Percentiles rank a stretch among this genome's conserved stretches.
These are phyloP conservation scores for Tympanoctomys barrerae DNA, from an alignment of 2,797 vertebrate genomes.

Conservation along the genomic window DNA sequence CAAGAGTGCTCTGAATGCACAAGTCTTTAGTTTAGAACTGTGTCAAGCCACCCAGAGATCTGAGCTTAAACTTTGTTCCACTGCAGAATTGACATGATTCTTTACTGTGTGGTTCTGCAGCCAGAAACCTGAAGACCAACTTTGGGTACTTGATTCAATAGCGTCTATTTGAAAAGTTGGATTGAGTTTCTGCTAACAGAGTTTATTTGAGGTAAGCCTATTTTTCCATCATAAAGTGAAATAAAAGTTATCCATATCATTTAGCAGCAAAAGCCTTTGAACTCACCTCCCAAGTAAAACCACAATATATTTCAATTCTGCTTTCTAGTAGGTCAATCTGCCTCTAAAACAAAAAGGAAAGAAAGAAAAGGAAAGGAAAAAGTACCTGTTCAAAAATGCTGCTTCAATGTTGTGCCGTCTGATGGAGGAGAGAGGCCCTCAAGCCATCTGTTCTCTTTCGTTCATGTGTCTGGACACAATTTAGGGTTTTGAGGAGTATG, in stretches of 20 bases:
- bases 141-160: conserved; percentile 64
- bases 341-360: neutral
- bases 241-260: conserved; percentile 76
- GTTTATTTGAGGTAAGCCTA: conserved; percentile 57
- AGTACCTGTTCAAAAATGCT: conserved; percentile 15
- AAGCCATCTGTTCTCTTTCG: neutral
- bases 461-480: conserved; percentile 21
- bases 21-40: conserved; percentile 76
- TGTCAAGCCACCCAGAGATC: conserved; percentile 82
- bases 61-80: conserved; percentile 65
- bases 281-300: conserved; percentile 76
- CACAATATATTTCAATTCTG: conserved; percentile 78
- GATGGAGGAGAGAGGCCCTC: neutral
- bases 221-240: conserved; percentile 77
- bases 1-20: conserved; percentile 60
- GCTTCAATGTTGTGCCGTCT: neutral
- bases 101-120: conserved; percentile 62
- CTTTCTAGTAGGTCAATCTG: conserved; percentile 72
- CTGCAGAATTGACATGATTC: conserved; percentile 67
- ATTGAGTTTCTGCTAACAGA: conserved; percentile 57
- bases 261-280: conserved; percentile 75
- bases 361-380: neutral
- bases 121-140: conserved; percentile 66
- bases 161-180: conserved; percentile 65
- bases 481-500: conserved; percentile 59